Base-by-base conservation (phyloP, 1,140 invertebrate species). In the Heliconius congener region DNA sequence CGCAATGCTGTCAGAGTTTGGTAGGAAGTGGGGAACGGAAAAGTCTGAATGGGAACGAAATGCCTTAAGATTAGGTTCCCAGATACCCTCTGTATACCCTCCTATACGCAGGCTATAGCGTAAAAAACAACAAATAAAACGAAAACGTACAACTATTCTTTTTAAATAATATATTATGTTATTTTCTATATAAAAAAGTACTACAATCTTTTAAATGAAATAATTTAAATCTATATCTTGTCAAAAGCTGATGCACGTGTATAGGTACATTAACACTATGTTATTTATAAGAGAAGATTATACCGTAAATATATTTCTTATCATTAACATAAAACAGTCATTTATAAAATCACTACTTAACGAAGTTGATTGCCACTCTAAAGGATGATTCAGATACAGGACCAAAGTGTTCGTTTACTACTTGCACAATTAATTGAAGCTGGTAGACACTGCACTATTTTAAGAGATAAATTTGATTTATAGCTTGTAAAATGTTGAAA, bases 391-490 rank as follows among this genome's bases (percentile, higher is more conserved):
- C 71, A 71, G 82, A 83, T 83, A 76, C 46, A 23, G 18, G 2
- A n/a, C 23, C 77, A 78, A 84, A 84, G 83, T 82, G 83, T 80
- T 84, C 83, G 70, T 84, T 84, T 84, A 84, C 83, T 75, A 83
- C 70, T 72, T 18, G 73, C 46, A 66, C 74, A 74, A 84, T 82
- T 84, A 82, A 84, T 84, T 82, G 76, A 76, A 76, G 71, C 77
- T 78, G 46, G 16, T 52, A 19, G 16, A 78, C 74, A 71, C 57
- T 52, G 70, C 52, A 76, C 77, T 34, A 75, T 74, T 75, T 70
- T 50, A 71, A 66, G 11, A 78, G 72, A 83, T 78, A 85, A 66
- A 57, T 46, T 73, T 79, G 78, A 79, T 46, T 79, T 75, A 37
- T 6, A 37, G 34, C 6, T 37, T 6, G 34, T 37, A 37, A 37